Evolutionary conservation across 2,888 invertebrate genomes (phyloP).

Genomic region (Clepsis dumicolana): DNA sequence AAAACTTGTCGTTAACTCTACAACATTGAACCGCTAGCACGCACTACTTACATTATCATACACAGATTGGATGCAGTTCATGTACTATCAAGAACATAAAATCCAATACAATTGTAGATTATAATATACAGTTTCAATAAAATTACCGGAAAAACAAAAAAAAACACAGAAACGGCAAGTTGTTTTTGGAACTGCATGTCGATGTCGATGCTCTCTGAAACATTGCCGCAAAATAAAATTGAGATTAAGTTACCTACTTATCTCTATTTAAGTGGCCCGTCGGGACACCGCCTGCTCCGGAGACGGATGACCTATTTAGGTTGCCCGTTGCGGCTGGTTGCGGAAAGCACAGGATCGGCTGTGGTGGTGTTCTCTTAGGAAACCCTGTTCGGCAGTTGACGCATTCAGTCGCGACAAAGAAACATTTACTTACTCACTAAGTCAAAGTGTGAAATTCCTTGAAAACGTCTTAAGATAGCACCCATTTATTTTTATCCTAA

Average conservation of each 20-base stretch:
- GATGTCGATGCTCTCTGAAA: too few species aligned
- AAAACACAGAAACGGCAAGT: too few species aligned
- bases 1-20: conserved; percentile 42
- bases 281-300: not conserved
- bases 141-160: too few species aligned
- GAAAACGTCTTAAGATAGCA: too few species aligned
- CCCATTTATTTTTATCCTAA: too few species aligned
- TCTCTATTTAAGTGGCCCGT: not conserved
- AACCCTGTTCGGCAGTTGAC: not conserved
- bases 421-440: too few species aligned
- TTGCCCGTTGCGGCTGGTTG: not conserved
- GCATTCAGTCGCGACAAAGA: too few species aligned
- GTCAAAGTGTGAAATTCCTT: too few species aligned
- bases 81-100: conserved; percentile 9
- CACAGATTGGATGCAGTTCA: conserved; percentile 27
- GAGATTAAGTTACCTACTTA: not conserved
- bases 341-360: not conserved
- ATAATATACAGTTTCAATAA: not conserved
- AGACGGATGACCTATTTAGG: not conserved
- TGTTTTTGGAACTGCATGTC: too few species aligned
- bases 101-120: not conserved
- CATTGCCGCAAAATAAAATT: too few species aligned
- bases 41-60: conserved; percentile 32
- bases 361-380: not conserved
- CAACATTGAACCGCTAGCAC: conserved; percentile 30